Evolutionary conservation across 1,140 invertebrate genomes (phyloP), one percentile per base, ranked within the genome.

Genomic region (Leptonema lineaticorne): DNA sequence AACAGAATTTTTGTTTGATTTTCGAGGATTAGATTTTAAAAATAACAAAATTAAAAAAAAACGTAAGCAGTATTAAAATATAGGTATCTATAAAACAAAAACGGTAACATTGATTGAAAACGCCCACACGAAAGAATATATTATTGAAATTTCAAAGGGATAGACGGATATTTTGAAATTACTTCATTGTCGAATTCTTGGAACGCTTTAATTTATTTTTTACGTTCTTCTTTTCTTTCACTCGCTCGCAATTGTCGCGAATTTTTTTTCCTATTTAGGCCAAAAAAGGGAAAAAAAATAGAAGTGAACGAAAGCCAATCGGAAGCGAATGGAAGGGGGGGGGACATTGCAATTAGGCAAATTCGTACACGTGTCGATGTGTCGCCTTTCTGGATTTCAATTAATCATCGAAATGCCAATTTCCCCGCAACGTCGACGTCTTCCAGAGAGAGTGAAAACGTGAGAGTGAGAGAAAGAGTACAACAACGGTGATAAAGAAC

Each of bases 341-440:
- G 37, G 3, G 2, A 2, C 37, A 4, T 14, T 11, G 37, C 16
- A 41, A 41, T 2, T 16, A 41, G 16, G 37, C 37, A 33, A n/a
- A 9, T 16, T 22, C 30, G 20, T 37, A 41, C 33, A 62, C 33
- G 37, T 50, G 45, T 28, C 62, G 24, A 26, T 20, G 29, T 37
- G n/a, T 60, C 28, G 28, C 37, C 60, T 11, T 16, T 11, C 62
- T 45, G 37, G 18, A 33, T 50, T 53, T 53, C 66, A 67, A 71
- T 71, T 71, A 71, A 71, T 71, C 69, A 71, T 68, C 66, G 62
- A 71, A 71, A 71, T 71, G 69, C 63, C 69, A 71, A 71, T 71
- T 71, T 67, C 57, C 50, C 50, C 33, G 53, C 66, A 58, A 29
- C 66, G n/a, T 24, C 53, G 65, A 16, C n/a, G 33, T 24, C 50